Conservation (phyloP, 1,140 invertebrate species). For the roundworm (Caenorhabditis elegans) region DNA sequence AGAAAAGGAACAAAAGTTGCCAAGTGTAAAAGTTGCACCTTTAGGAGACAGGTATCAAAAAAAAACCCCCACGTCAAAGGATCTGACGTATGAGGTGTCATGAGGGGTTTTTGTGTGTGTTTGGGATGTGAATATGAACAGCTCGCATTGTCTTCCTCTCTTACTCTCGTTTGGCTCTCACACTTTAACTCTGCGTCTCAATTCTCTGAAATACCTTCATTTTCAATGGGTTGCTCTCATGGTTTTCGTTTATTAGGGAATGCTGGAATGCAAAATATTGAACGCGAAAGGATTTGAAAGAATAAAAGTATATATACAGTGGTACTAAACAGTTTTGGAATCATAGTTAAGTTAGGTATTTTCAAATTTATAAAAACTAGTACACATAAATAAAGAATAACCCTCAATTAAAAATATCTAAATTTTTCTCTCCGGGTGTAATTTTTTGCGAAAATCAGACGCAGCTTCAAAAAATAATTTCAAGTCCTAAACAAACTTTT, state of each 20-base stretch:
- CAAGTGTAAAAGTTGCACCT: neutral
- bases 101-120: neutral
- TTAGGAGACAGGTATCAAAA: too few relatives aligned
- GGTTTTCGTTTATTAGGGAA: neutral
- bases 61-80: too few relatives aligned
- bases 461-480: too few relatives aligned
- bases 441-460: too few relatives aligned
- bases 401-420: too few relatives aligned
- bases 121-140: constrained; percentile 11
- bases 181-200: neutral
- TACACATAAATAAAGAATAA: too few relatives aligned
- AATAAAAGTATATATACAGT: neutral
- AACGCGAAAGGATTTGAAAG: neutral
- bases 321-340: too few relatives aligned
- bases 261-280: neutral
- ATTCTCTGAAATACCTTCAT: neutral
- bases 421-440: too few relatives aligned
- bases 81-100: too few relatives aligned
- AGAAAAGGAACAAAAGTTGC: neutral
- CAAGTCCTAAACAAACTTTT: too few relatives aligned
- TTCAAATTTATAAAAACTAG: too few relatives aligned
- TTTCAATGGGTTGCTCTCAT: constrained; percentile 13
- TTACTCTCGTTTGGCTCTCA: neutral
- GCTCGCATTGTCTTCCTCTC: constrained; percentile 21
- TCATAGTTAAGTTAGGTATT: too few relatives aligned